Conservation (phyloP, 2,797 vertebrate species). For the Parauchenoglanis ngamensis region DNA sequence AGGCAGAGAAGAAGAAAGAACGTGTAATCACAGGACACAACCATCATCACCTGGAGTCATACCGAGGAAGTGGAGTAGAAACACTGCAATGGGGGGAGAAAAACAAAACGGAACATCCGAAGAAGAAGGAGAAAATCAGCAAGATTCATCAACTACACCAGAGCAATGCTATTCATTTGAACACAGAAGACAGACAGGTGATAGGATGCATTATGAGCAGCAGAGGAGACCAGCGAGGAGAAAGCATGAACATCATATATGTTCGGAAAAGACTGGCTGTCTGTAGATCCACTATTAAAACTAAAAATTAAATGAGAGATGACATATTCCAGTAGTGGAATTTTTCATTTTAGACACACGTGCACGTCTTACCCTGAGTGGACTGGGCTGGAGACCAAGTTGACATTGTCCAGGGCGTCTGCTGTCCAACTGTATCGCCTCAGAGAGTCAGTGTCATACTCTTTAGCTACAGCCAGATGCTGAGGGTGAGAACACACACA, state of each 20-base stretch:
- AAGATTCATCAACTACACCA: constrained; percentile 51
- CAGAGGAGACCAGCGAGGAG: not conserved
- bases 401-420: constrained; percentile 93
- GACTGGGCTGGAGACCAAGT: constrained; percentile 93
- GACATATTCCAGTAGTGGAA: not conserved
- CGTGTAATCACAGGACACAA: constrained; percentile 67
- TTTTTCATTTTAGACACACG: not conserved
- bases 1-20: constrained; percentile 42
- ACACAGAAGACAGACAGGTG: constrained; percentile 27
- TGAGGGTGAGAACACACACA: constrained; percentile 63
- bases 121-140: constrained; percentile 19
- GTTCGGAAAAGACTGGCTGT: not conserved
- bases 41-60: constrained; percentile 96
- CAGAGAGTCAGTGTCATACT: constrained; percentile 88
- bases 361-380: constrained; percentile 91
- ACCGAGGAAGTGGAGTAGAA: constrained; percentile 96
- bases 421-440: constrained; percentile 95
- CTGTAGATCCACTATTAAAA: not conserved
- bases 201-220: not conserved
- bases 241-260: not conserved
- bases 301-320: not conserved
- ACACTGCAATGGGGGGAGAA: constrained; percentile 80
- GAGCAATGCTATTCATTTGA: constrained; percentile 33
- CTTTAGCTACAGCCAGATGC: constrained; percentile 88
- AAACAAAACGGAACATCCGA: constrained; percentile 54